Evolutionary conservation across 2,113 vertebrate genomes (phyloP).

Genomic region (Plectropomus leopardus): DNA sequence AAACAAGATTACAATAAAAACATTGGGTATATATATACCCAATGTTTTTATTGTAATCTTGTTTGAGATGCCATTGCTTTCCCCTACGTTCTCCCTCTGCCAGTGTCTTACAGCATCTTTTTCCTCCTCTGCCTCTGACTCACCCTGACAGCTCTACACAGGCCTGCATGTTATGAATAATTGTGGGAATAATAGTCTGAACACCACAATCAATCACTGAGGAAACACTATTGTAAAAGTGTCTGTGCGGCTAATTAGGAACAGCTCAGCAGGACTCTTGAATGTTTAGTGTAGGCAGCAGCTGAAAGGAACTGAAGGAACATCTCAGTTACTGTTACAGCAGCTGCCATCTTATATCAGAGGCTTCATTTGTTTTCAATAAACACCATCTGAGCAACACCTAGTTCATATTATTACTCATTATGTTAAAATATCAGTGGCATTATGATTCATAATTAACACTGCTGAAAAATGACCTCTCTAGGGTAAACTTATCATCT

Average conservation of each 20-base stretch:
- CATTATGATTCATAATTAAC: background rate
- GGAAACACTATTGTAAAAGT: background rate
- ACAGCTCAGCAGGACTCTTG: conserved; percentile 6
- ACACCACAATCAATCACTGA: conserved; percentile 21
- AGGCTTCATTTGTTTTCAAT: conserved; percentile 1
- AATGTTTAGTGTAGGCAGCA: background rate
- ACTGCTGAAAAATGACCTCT: too few relatives aligned
- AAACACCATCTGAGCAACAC: background rate
- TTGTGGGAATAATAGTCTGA: background rate
- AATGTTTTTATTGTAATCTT: background rate
- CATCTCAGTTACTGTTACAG: background rate
- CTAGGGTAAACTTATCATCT: too few relatives aligned
- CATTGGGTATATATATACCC: too few relatives aligned
- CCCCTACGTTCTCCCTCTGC: background rate
- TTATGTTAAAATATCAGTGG: background rate
- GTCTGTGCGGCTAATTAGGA: conserved; percentile 16
- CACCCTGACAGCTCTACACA: background rate
- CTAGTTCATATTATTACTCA: background rate
- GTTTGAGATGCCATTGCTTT: background rate
- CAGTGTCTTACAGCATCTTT: background rate
- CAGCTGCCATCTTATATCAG: background rate
- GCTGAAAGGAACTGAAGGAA: conserved; percentile 8
- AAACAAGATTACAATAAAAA: too few relatives aligned
- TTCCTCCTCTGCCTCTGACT: conserved; percentile 3
- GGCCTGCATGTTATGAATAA: conserved; percentile 26